Evolutionary conservation across 2,888 invertebrate species (phyloP).

Genomic region (Nipponacmea schrenckii): DNA sequence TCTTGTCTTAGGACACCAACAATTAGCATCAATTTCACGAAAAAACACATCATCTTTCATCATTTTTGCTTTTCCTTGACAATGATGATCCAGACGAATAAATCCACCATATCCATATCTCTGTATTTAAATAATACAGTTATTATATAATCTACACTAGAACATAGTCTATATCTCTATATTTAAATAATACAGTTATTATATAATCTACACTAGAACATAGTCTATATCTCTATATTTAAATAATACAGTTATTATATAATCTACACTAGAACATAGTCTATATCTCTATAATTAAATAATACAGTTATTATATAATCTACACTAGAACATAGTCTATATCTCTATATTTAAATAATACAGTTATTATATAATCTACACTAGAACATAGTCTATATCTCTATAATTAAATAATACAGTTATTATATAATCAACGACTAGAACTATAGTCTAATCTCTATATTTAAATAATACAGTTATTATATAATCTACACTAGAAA

Average conservation of each 20-base stretch:
- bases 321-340: slow-evolving; percentile 57
- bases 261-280: too few relatives aligned
- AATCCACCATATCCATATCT: slow-evolving; percentile 72
- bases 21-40: slow-evolving; percentile 71
- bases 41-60: slow-evolving; percentile 71
- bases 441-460: slow-evolving; percentile 71
- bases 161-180: too few relatives aligned
- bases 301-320: too few relatives aligned
- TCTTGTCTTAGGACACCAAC: slow-evolving; percentile 70
- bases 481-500: background rate
- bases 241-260: background rate
- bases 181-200: too few relatives aligned
- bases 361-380: background rate
- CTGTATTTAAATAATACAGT: slow-evolving; percentile 40
- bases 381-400: too few relatives aligned
- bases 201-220: too few relatives aligned
- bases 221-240: slow-evolving; percentile 68
- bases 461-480: slow-evolving; percentile 7
- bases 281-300: too few relatives aligned
- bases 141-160: background rate
- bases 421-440: too few relatives aligned
- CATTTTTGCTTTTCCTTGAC: slow-evolving; percentile 67
- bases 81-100: slow-evolving; percentile 68
- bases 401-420: too few relatives aligned
- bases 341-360: slow-evolving; percentile 61